Base-by-base conservation (phyloP, 2,888 invertebrate species). In the Lingula anatina region DNA sequence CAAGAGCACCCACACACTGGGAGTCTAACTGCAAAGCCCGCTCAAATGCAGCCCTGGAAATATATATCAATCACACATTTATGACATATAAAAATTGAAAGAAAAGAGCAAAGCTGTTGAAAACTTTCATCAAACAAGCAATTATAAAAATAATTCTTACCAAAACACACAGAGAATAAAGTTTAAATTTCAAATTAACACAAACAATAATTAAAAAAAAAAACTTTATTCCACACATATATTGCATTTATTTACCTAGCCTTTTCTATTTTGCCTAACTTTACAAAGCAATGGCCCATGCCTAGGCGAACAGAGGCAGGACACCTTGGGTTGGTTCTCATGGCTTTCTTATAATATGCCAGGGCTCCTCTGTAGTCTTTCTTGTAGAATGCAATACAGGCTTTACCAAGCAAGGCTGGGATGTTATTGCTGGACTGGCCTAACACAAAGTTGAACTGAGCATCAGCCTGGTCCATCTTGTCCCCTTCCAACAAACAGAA, bases 391-490 rank as follows among this genome's bases (percentile, higher is more conserved):
- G 96, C 94, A 67, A 99, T 97, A 71, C 97, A 99, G 0, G 99
- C 99, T 83, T 99, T 97, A 15, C 99, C 99, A 43, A 99, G 82
- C 50, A 97, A 79, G 0, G 99, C 95, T 0, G 97, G 96, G 55
- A 99, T 96, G 80, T 95, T 96, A 66, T 90, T 93, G 2, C 90
- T 90, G 21, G 71, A 63, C 72, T 76, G 64, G 20, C 61, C 95
- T 28, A 99, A 80, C 0, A 99, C 97, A 77, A 99, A 99, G 80
- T 99, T 97, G 75, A 99, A 99, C 76, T 99, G 99, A 1, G 96
- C 93, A 82, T 99, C 97, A 0, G 99, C 99, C 79, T 99, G 97
- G 57, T 99, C 97, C 91, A 97, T 93, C 82, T 97, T 97, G 70
- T 97, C 96, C 1, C 96, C 96, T 81, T 99, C 99, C 31, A 97